phyloP scores from a whole-genome alignment of 1,140 invertebrate genomes.

The Drosophila sucinea region DNA sequence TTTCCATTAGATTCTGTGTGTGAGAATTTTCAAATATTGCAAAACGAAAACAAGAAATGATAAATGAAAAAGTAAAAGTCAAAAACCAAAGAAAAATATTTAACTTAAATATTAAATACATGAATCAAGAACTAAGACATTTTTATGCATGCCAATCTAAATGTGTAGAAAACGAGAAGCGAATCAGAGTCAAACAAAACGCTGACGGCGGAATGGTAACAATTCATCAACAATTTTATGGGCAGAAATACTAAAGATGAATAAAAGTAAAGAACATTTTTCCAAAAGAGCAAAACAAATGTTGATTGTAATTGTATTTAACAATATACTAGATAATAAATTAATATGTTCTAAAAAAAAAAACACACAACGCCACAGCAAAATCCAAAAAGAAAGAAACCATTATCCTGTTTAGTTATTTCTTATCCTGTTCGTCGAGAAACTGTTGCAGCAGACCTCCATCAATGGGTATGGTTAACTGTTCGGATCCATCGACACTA shows the following conservation, averaged over 20 bases:
- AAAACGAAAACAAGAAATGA: background rate
- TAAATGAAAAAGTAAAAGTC: slow-evolving; percentile 2
- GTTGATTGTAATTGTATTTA: slow-evolving; percentile 77
- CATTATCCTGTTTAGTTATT: slow-evolving; percentile 31
- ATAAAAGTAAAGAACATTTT: slow-evolving; percentile 42
- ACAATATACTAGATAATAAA: slow-evolving; percentile 76
- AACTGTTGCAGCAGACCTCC: slow-evolving; percentile 90
- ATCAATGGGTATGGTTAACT: slow-evolving; percentile 91
- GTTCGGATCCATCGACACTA: slow-evolving; percentile 91
- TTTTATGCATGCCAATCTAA: slow-evolving; percentile 81
- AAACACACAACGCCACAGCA: background rate
- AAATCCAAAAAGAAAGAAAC: background rate
- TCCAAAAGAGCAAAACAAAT: slow-evolving; percentile 52
- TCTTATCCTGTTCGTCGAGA: slow-evolving; percentile 85
- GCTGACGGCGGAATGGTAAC: background rate
- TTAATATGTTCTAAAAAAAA: slow-evolving; percentile 76
- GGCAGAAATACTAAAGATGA: slow-evolving; percentile 35
- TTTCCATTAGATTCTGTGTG: slow-evolving; percentile 5
- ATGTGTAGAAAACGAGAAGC: slow-evolving; percentile 70
- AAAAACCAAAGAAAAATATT: slow-evolving; percentile 27
- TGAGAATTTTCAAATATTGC: slow-evolving; percentile 9
- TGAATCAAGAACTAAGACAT: slow-evolving; percentile 38
- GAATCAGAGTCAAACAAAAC: slow-evolving; percentile 7
- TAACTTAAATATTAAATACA: slow-evolving; percentile 34
- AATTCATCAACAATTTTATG: slow-evolving; percentile 6